Base-by-base conservation (phyloP, 2,888 invertebrate genomes). In the Auanema sp. region DNA sequence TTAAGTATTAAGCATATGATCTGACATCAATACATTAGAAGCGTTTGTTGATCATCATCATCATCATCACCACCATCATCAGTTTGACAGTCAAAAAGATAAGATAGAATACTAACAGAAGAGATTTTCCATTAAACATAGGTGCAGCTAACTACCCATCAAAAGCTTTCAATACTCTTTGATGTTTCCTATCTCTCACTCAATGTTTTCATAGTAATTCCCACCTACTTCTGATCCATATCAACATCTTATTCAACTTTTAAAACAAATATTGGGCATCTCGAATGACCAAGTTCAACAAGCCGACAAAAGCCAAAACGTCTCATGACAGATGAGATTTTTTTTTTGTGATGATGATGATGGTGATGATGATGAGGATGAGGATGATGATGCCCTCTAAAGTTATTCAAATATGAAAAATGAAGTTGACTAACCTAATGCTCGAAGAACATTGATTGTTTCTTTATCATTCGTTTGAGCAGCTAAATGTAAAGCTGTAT, bases 401-500 rank as follows among this genome's bases (percentile, higher is more conserved):
- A 47, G 47, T 18, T 18, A 6, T 47, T 47, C 47, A 16, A 16
- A 47, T 47, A 47, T 47, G 3, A 47, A 43, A 47, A 21, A 3
- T 16, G 16, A 16, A 47, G 47, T 47, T 47, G 8, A 47, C 47
- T 47, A 18, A 47, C 47, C 47, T 6, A 59, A 25, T 14, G 23
- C 42, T 14, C 49, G 16, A 6, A 60, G 60, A n/a, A 54, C 41
- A 23, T 43, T 53, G 8, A 60, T 21, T 40, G 43, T 60, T 18
- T 60, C 54, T 41, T 47, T 53, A 24, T 54, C 43, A 24, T 55
- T 24, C 23, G 49, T 44, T 40, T 60, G 54, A 10, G 60, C 60
- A 18, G 54, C 54, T 18, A 60, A 18, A 33, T 60, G 60, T 25
- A 60, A 55, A 10, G 60, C 54, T n/a, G 60, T 54, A 33, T 54